A percentile compares a stretch with the other conserved stretches of the same genome.
Evolutionary conservation across 2,888 invertebrate genomes (phyloP).

Genomic region (Stegophylla sp.): DNA sequence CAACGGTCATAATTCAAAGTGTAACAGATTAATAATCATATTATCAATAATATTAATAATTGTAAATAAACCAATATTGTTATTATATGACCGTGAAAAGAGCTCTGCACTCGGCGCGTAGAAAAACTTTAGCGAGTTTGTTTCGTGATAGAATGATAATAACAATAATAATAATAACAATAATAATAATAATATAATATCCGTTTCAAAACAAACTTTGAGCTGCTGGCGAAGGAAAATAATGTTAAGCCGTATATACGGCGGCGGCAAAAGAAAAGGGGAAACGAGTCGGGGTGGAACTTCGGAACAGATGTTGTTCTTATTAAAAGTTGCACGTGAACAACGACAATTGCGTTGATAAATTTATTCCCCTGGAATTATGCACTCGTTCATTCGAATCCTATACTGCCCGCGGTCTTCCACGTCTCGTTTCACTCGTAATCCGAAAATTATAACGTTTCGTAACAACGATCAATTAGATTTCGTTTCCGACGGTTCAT

Average conservation of each 20-base stretch:
- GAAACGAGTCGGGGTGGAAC: slow-evolving; percentile 22
- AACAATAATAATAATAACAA: slow-evolving; percentile 18
- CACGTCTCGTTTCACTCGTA: neutral
- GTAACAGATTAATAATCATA: neutral
- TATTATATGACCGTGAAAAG: neutral
- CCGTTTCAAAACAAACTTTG: slow-evolving; percentile 27
- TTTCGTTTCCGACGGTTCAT: too few species aligned
- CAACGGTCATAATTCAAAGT: neutral
- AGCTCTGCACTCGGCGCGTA: neutral
- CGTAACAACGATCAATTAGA: too few species aligned
- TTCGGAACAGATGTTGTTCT: slow-evolving; percentile 46
- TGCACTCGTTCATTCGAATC: neutral
- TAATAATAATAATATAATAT: slow-evolving; percentile 15
- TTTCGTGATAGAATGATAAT: neutral
- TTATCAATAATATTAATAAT: neutral
- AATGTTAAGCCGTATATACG: neutral
- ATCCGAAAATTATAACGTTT: neutral
- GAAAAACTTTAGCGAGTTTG: slow-evolving; percentile 8
- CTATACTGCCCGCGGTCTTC: neutral
- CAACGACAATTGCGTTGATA: slow-evolving; percentile 35
- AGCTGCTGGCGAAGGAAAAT: slow-evolving; percentile 17
- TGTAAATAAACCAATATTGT: neutral
- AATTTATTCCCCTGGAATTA: slow-evolving; percentile 10
- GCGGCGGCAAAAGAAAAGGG: neutral
- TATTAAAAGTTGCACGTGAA: slow-evolving; percentile 53